Evolutionary conservation across 2,797 vertebrate species (phyloP).

Genomic region (Parauchenoglanis punctatus): DNA sequence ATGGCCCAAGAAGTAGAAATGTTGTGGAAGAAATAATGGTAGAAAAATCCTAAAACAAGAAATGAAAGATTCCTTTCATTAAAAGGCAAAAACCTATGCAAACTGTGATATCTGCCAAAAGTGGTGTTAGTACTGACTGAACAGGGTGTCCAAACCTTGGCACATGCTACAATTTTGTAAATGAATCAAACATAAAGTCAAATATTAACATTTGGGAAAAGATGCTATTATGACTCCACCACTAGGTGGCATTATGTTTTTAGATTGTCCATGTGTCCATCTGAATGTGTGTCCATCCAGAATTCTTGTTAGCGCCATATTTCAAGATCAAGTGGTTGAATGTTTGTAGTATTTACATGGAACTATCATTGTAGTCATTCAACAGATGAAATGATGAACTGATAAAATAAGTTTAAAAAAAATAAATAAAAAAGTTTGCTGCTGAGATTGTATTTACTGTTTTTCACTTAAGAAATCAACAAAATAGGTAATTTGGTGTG

Average conservation of each 20-base stretch:
- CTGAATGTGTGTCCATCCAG: not conserved
- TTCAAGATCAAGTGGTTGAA: not conserved
- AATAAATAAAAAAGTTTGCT: not conserved
- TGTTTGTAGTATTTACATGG: not conserved
- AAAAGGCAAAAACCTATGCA: not conserved
- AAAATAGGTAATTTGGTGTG: not conserved
- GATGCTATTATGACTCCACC: not conserved
- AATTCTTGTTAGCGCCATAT: not conserved
- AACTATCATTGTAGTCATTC: not conserved
- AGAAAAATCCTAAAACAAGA: not conserved
- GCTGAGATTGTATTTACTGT: not conserved
- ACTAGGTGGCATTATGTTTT: not conserved
- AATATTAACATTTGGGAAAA: not conserved
- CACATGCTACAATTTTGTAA: not conserved
- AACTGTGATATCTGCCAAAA: not conserved
- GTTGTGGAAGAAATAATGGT: not conserved
- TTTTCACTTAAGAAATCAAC: not conserved
- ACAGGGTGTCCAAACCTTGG: not conserved
- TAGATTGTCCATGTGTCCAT: not conserved
- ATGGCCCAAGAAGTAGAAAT: not conserved
- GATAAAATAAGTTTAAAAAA: not conserved
- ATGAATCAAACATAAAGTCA: not conserved
- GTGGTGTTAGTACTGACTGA: not conserved
- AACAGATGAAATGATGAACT: not conserved
- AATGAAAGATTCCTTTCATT: not conserved